Evolutionary conservation across 2,113 vertebrate species (phyloP).

Genomic region (Xenopus laevis): DNA sequence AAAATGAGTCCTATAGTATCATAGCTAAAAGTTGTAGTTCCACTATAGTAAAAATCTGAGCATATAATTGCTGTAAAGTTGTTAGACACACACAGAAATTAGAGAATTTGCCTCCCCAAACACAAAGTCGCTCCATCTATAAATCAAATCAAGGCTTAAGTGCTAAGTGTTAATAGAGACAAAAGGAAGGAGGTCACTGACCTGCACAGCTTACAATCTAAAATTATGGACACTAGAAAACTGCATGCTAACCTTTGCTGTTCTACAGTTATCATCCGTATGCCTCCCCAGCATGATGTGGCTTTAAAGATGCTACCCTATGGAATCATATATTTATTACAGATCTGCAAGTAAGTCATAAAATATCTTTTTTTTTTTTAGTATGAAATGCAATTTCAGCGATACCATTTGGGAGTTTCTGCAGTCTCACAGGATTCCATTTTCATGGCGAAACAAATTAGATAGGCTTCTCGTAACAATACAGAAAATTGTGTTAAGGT

Average conservation of each 20-base stretch:
- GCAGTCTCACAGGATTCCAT: not conserved
- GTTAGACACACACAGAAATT: no score
- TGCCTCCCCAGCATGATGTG: not conserved
- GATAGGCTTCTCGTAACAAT: slow-evolving; percentile 4
- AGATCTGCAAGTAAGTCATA: slow-evolving; percentile 3
- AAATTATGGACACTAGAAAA: not conserved
- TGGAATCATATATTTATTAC: slow-evolving; percentile 9
- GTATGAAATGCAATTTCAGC: slow-evolving; percentile 8
- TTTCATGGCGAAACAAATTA: slow-evolving; percentile 6
- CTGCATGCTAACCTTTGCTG: not conserved
- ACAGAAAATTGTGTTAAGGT: slow-evolving; percentile 8
- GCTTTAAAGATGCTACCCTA: not conserved
- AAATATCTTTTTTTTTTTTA: not conserved
- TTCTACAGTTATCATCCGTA: no score
- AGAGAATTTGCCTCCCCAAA: no score
- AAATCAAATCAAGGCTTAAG: no score
- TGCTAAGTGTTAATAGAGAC: no score
- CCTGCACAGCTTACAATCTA: no score
- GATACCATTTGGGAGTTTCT: slow-evolving; percentile 3
- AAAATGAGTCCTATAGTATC: no score
- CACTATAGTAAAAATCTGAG: no score
- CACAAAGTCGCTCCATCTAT: no score
- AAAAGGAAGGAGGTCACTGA: no score
- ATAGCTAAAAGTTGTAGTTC: no score
- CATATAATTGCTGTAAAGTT: no score